A percentile compares a stretch with the other conserved stretches of the same genome.
Evolutionary conservation across 2,113 vertebrate species (phyloP).

Genomic region (Dicrurus megarhynchus): DNA sequence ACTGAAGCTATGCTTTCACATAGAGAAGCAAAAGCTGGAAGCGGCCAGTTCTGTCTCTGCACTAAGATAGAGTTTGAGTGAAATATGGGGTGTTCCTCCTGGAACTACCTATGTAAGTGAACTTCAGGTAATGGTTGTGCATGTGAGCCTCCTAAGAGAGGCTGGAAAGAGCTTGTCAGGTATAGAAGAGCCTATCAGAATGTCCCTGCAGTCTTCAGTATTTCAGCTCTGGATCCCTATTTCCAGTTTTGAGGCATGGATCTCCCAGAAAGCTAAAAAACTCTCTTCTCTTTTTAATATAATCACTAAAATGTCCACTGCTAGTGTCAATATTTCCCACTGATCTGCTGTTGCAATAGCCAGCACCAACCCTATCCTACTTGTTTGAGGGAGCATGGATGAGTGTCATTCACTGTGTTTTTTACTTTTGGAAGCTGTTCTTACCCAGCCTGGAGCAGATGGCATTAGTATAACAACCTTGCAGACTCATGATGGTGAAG

Average conservation of each 20-base stretch:
- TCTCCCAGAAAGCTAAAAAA: neutral
- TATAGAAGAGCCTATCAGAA: neutral
- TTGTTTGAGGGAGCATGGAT: neutral
- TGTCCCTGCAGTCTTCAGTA: neutral
- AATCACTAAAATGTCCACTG: neutral
- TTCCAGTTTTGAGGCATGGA: neutral
- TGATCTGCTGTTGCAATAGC: neutral
- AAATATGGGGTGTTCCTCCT: neutral
- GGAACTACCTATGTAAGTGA: neutral
- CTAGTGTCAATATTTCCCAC: neutral
- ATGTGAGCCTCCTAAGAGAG: neutral
- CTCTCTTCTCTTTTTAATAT: neutral
- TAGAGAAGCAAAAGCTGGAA: neutral
- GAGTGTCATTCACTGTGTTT: neutral
- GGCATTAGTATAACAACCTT: neutral
- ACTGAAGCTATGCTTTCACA: neutral
- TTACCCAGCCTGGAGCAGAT: neutral
- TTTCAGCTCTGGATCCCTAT: neutral
- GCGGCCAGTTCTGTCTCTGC: neutral
- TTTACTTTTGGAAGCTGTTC: neutral
- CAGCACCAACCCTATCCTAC: neutral
- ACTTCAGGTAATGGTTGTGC: neutral
- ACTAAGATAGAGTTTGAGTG: neutral
- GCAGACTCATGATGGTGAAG: neutral
- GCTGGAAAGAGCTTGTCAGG: neutral